Base-by-base conservation (phyloP, 2,888 invertebrate genomes). In the Acronicta leporina region DNA sequence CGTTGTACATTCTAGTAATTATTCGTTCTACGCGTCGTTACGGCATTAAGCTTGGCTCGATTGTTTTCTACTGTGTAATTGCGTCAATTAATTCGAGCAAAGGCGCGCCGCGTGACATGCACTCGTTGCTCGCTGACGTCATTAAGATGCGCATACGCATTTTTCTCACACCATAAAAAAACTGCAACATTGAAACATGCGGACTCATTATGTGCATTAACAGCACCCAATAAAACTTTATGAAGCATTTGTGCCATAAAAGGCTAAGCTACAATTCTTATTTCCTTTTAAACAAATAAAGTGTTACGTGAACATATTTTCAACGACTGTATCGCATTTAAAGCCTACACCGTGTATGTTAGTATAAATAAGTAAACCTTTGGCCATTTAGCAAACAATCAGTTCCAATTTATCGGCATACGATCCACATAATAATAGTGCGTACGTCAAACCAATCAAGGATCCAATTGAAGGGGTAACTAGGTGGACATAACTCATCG, bases 381-480 rank as follows among this genome's bases (percentile, higher is more conserved):
- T 68, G 68, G 61, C 71, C 75, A 77, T 87, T 87, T 83, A 85
- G 85, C 84, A 86, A 88, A 89, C 87, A 91, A 92, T 92, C 89
- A 89, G 87, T 81, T 86, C 86, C 91, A 92, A 92, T 92, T 89
- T 89, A 89, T 87, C 86, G 84, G 80, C 75, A 84, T 87, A 80
- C 77, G 78, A 86, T 83, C 83, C 83, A 84, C 82, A 87, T 87
- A 87, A 90, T 90, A 90, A 89, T 89, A 86, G 87, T 85, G 87
- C 86, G 88, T 84, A 91, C 89, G 90, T 93, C 92, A 88, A 90
- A 88, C 89, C 94, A 93, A 94, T 94, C 92, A 92, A 87, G 89
- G 86, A 87, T 83, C 87, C 94, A 94, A 94, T 94, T 94, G 94
- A 91, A 91, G 88, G 92, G 92, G 91, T 92, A 92, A 93, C 92